Evolutionary conservation across 2,888 invertebrate genomes (phyloP).

Genomic region (Zhuqinia jingwanae): DNA sequence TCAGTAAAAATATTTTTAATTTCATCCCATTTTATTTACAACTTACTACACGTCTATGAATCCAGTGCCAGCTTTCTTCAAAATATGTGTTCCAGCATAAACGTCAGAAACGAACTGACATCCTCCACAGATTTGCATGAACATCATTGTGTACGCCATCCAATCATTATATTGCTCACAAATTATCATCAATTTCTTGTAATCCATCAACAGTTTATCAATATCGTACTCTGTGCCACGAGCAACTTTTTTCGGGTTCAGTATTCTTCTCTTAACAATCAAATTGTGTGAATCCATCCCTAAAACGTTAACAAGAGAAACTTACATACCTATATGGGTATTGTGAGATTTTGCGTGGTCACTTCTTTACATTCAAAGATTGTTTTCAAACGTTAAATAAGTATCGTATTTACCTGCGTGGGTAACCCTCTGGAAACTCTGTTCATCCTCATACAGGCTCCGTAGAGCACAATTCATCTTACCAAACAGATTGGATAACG

Average conservation of each 20-base stretch:
- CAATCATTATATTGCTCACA: conserved; percentile 7
- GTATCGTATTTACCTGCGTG: not conserved
- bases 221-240: conserved; percentile 26
- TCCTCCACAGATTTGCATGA: conserved; percentile 22
- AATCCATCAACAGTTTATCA: conserved; percentile 35
- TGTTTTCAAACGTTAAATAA: not conserved
- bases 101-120: conserved; percentile 47
- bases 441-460: not conserved
- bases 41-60: conserved; percentile 55
- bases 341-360: not conserved
- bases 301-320: not conserved
- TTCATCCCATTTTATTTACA: not conserved
- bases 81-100: conserved; percentile 43
- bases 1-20: no score
- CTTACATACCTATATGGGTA: not conserved
- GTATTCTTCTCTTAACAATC: not conserved
- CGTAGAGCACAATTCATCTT: conserved; percentile 6
- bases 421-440: not conserved
- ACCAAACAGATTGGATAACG: conserved; percentile 8
- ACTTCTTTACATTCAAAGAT: not conserved
- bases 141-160: conserved; percentile 16
- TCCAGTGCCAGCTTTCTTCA: conserved; percentile 50
- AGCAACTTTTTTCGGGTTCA: not conserved
- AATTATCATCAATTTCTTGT: conserved; percentile 11
- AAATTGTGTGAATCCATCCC: not conserved